These are phyloP conservation scores for Clytia hemisphaerica DNA, from an alignment of 30 jellyfish, hydroid and myxozoan species.

Conservation along the genomic window DNA sequence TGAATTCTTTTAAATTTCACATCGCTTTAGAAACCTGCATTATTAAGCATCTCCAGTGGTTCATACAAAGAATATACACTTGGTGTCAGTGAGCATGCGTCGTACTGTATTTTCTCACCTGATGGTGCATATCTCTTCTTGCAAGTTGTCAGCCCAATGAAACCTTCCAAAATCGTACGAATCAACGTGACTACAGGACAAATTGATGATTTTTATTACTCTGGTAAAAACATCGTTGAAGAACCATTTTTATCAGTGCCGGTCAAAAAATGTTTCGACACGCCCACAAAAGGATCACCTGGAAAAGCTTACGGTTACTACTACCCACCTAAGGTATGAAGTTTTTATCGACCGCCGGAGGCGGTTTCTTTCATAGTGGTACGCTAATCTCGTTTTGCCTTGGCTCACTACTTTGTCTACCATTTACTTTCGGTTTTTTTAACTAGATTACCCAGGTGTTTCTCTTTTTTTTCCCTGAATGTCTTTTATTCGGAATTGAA, in stretches of 20 bases:
- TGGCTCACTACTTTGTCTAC: too few relatives aligned
- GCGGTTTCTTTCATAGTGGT: too few relatives aligned
- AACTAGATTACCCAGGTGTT: too few relatives aligned
- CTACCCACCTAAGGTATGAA: constrained; percentile 70
- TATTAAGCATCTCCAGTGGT: neutral
- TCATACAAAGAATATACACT: neutral
- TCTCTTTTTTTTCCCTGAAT: too few relatives aligned
- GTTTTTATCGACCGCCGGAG: too few relatives aligned
- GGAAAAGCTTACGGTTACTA: constrained; percentile 55
- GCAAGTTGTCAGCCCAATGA: constrained; percentile 44
- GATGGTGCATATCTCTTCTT: constrained; percentile 40
- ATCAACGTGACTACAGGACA: constrained; percentile 27
- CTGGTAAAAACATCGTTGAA: constrained; percentile 38
- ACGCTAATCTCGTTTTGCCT: too few relatives aligned
- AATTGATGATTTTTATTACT: constrained; percentile 20
- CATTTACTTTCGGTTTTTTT: too few relatives aligned
- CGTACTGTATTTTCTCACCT: constrained; percentile 29
- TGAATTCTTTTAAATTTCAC: neutral
- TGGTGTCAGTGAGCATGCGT: constrained; percentile 14
- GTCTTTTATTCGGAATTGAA: too few relatives aligned
- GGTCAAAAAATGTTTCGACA: constrained; percentile 13
- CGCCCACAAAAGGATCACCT: constrained; percentile 44
- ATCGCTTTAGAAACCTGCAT: neutral
- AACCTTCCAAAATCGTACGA: constrained; percentile 45
- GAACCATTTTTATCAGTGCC: constrained; percentile 58